Evolutionary conservation across 2,113 vertebrate species (phyloP), one percentile per base, ranked within the genome.

Genomic region (Vidua chalybeata): DNA sequence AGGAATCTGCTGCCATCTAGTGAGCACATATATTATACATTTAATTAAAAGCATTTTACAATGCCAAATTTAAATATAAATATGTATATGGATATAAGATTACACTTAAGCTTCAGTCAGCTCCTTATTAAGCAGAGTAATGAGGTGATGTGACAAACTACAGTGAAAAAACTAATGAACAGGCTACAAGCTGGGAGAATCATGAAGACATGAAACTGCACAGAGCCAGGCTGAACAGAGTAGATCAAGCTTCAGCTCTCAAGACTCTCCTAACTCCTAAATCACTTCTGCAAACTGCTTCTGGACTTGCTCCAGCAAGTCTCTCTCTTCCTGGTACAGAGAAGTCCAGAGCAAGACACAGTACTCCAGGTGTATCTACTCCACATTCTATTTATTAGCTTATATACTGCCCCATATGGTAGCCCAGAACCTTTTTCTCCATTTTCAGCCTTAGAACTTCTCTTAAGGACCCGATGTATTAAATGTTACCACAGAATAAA

Each of bases 1-100:
- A 58, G 72, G 78, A 90, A 95, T 66, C 62, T 97, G 94, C 96
- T 94, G 97, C 97, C 97, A 97, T 68, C 97, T 97, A 97, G 97
- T 87, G 97, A 95, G 87, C 54, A 61, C 10, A 87, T 21, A 41
- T 15, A 62, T 94, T 72, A 41, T 9, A 45, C 31, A 74, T 80
- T 26, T 66, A 89, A 87, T 77, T 84, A 78, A 88, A 87, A 82
- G 31, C 23, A 46, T 37, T 73, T 76, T 43, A 87, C 41, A 82
- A 62, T 10, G 31, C 21, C 31, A 64, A 59, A 24, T 56, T 63
- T 54, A 75, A 71, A 68, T 27, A 33, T 5, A 66, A 13, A 17
- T 15, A 15, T 45, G 8, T 15, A 56, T 2, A 69, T 7, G 35
- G 35, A 33, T 6, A 58, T 1, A 77, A 8, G 61, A 82, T 48